Base-by-base conservation (phyloP, 2,888 invertebrate genomes). In the Drosophila acutilabella region DNA sequence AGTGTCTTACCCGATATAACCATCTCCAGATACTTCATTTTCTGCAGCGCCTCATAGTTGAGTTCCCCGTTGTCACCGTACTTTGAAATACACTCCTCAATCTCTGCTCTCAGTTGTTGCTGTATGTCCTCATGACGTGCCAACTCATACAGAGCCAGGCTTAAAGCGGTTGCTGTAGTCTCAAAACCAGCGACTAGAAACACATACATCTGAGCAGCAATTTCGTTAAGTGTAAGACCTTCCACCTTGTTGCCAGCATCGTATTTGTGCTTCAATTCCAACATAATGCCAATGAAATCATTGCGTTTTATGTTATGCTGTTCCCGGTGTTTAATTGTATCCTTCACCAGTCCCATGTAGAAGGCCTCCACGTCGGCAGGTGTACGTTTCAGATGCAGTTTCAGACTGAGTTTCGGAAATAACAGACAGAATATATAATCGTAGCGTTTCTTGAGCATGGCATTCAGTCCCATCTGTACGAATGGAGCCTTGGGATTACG, bases 161-260 rank as follows among this genome's bases (percentile, higher is more conserved):
- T 93, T 13, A 95, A 93, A 0, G 94, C 93, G 0, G 94, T 93
- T 0, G 95, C 94, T 0, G 95, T 94, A 0, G 95, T 95, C 87
- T 95, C 95, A 78, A 94, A 95, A 0, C 95, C 95, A 7, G 95
- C 91, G 7, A 78, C 65, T 16, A 91, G 89, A 47, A 92, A 92
- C 0, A 91, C 74, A 60, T 89, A 91, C 6, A 88, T 82, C 41
- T 92, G 91, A 0, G 92, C 91, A 0, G 90, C 82, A 3, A 92
- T 82, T 67, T 92, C 88, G n/a, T 91, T 85, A 3, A 92, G 18
- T 0, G 89, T 84, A 2, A 91, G 62, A 7, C 80, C 71, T 11
- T 80, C 78, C 2, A 93, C 87, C 0, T 74, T 74, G n/a, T 91
- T 64, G 53, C 82, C 86, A 20, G 74, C 13, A 1, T 88, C 80